Percentiles rank a stretch among this genome's conserved stretches.
Conservation (phyloP, 53 echinoderm and acorn worm genomes). For the Paelopatides confundens region DNA sequence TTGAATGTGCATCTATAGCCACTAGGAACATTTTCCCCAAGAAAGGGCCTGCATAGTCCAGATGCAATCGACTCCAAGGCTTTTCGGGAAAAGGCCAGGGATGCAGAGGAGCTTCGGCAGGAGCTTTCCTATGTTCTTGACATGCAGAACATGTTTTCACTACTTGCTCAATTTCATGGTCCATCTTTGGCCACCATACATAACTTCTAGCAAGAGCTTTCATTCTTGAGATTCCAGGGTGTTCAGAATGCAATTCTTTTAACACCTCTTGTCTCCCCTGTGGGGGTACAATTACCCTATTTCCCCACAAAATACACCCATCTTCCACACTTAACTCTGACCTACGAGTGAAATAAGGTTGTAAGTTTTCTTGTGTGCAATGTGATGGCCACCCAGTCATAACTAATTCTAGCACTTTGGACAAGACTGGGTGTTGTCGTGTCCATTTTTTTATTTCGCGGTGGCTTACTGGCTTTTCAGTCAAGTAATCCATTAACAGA, state of each 20-base stretch:
- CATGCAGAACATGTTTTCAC: too few relatives aligned
- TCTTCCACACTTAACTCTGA: neutral
- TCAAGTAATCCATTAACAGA: neutral
- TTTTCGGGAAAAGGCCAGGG: too few relatives aligned
- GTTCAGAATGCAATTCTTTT: slow-evolving; percentile 12
- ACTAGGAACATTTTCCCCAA: too few relatives aligned
- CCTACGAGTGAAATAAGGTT: slow-evolving; percentile 3
- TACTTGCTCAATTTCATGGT: too few relatives aligned
- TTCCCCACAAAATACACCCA: slow-evolving; percentile 11
- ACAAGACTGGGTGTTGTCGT: slow-evolving; percentile 10
- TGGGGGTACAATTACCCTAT: neutral
- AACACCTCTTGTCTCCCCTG: neutral
- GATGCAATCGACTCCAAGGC: too few relatives aligned
- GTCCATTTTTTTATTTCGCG: slow-evolving; percentile 18
- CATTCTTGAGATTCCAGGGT: too few relatives aligned
- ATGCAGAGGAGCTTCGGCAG: too few relatives aligned
- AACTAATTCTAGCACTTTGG: slow-evolving; percentile 26
- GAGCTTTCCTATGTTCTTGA: too few relatives aligned
- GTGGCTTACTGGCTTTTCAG: slow-evolving; percentile 5
- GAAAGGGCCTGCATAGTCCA: too few relatives aligned
- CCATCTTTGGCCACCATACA: too few relatives aligned
- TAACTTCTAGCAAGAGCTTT: neutral
- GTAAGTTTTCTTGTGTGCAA: neutral
- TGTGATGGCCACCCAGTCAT: slow-evolving; percentile 10
- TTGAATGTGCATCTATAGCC: slow-evolving; percentile 22